Base-by-base conservation (phyloP, 2,888 invertebrate genomes). In the Melinaea marsaeus region DNA sequence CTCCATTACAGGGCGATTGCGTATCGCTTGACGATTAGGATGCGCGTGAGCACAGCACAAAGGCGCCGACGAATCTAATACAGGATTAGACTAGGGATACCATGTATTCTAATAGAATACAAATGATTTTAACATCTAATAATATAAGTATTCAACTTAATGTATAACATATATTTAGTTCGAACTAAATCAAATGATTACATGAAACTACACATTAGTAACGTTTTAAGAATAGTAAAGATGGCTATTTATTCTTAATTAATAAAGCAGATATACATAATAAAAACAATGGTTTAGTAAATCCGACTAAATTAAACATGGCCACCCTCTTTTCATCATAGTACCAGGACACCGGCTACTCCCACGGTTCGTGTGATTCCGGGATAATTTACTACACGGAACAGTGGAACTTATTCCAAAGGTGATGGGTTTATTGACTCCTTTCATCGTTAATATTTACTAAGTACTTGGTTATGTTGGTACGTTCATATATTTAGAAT, bases 11-110 rank as follows among this genome's bases (percentile, higher is more conserved):
- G 63, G 72, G 72, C 82, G 87, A 87, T 86, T 87, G 85, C 84
- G 82, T 80, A 83, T 80, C 81, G 79, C 71, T 47, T 66, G 71
- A 74, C 79, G 79, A 84, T 84, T 83, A 80, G 79, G 80, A 74
- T 74, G 83, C 81, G 84, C 82, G 79, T 75, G 83, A 79, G 80
- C 80, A 72, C 56, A 60, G 69, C 77, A 81, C 87, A 88, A 88
- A 87, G 85, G 74, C 76, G 76, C 83, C 82, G 84, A 79, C 82
- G 78, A 79, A 80, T 79, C 79, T 78, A 78, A 79, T 81, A 80
- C 84, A 70, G 78, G 76, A 77, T 75, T 75, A 65, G 70, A 69
- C 58, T 66, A 63, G 55, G 61, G 59, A 32, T n/a, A 34, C 68
- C 63, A 70, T 64, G 47, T n/a, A 58, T 63, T 66, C 37, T 57